Evolutionary conservation across 2,888 invertebrate species (phyloP).

Genomic region (Reticulitermes lucifugus): DNA sequence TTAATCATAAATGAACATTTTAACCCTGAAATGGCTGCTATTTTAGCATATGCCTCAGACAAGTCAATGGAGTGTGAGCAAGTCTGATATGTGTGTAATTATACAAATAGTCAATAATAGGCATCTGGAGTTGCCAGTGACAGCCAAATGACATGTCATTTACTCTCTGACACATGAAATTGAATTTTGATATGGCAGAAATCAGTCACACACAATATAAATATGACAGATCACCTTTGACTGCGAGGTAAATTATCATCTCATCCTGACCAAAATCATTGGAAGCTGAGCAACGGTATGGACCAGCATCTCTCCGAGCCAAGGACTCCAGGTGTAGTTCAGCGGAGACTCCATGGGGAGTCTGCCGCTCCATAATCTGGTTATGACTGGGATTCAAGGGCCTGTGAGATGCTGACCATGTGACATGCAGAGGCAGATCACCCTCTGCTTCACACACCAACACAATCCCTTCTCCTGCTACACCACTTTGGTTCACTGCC

Average conservation of each 20-base stretch:
- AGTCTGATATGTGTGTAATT: too few species aligned
- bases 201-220: too few species aligned
- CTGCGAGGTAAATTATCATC: conserved; percentile 63
- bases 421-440: conserved; percentile 63
- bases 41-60: too few species aligned
- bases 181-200: too few species aligned
- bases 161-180: too few species aligned
- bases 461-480: conserved; percentile 60
- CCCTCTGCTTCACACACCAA: conserved; percentile 64
- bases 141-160: too few species aligned
- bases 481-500: conserved; percentile 60
- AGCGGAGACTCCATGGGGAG: conserved; percentile 60
- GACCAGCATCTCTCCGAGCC: conserved; percentile 58
- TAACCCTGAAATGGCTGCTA: too few species aligned
- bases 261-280: conserved; percentile 66
- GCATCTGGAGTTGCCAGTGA: too few species aligned
- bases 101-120: too few species aligned
- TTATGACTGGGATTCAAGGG: conserved; percentile 53
- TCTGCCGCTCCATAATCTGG: conserved; percentile 57
- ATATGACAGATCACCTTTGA: conserved; percentile 61
- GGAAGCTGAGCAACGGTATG: conserved; percentile 64
- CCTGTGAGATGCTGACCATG: conserved; percentile 59
- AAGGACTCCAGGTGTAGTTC: conserved; percentile 58
- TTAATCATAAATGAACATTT: too few species aligned
- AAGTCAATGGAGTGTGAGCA: too few species aligned